Base-by-base conservation (phyloP, 2,888 invertebrate genomes). In the Petrolisthes manimaculis region DNA sequence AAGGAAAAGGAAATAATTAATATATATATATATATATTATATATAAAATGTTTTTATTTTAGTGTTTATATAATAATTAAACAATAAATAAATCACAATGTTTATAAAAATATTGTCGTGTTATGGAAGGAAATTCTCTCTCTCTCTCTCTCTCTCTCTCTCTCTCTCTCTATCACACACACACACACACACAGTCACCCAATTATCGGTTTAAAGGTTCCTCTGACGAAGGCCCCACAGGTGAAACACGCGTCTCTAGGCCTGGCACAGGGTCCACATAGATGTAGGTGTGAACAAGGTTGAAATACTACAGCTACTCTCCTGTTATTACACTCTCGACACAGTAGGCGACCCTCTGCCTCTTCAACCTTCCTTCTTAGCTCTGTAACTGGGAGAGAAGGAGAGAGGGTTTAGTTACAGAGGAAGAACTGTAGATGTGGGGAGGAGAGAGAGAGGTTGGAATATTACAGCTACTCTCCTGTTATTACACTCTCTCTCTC, bases 271-370 rank as follows among this genome's bases (percentile, higher is more conserved):
- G 96, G 96, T 86, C 96, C 95, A 93, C 99, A 98, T 86, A 97
- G 96, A 90, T 97, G 96, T 92, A 98, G 94, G 94, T 99, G 98
- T 37, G 98, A 97, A 93, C 99, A 99, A 21, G 98, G 98, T 92
- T 98, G 94, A 94, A 98, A 98, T 89, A 98, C 97, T 88, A 98
- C 96, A 2, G 80, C 88, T 12, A 88, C 84, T 18, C 56, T 79
- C 53, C 74, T 56, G 9, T 67, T 81, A 24, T 53, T 18, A 24
- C 88, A 88, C n/a, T n/a, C n/a, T n/a, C n/a, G n/a, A n/a, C n/a
- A n/a, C n/a, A n/a, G n/a, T n/a, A n/a, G n/a, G n/a, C 84, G 84
- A n/a, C 67, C 24, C 24, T 88, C 88, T 21, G 67, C 88, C 53
- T 14, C 14, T n/a, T 12, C 21, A 8, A 88, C 84, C 5, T 84